These are phyloP conservation scores for Megamerina dolium DNA, from an alignment of 2,888 invertebrate genomes.

Conservation along the genomic window DNA sequence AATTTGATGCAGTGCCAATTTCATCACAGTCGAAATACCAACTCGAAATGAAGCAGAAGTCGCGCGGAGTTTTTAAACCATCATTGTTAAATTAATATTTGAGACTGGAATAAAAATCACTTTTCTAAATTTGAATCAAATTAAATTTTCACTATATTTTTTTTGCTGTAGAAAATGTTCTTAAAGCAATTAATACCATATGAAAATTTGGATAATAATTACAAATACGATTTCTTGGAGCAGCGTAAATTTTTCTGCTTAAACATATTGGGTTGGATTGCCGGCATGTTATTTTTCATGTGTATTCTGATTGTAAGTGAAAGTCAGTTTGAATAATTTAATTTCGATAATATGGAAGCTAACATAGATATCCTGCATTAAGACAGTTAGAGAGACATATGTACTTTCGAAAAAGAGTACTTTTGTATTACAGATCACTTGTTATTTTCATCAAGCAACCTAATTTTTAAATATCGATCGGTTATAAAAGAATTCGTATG, in stretches of 20 bases:
- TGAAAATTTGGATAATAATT: slow-evolving; percentile 22
- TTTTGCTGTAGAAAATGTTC: slow-evolving; percentile 26
- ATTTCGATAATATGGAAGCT: no score
- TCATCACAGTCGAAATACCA: slow-evolving; percentile 21
- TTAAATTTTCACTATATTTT: background rate
- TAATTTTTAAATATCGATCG: no score
- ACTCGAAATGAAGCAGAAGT: slow-evolving; percentile 45
- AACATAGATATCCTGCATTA: no score
- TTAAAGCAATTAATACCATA: slow-evolving; percentile 22
- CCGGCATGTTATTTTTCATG: slow-evolving; percentile 35
- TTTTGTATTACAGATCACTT: no score
- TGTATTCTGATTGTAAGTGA: slow-evolving; percentile 37
- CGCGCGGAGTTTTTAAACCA: slow-evolving; percentile 28
- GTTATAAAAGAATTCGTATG: no score
- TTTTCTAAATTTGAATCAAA: background rate
- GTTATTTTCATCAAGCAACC: no score
- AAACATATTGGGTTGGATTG: slow-evolving; percentile 24
- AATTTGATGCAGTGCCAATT: no score
- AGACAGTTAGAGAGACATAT: no score
- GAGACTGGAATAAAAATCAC: background rate
- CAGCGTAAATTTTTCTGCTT: slow-evolving; percentile 15
- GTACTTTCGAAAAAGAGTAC: no score
- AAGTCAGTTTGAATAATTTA: no score
- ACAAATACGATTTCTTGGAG: slow-evolving; percentile 19
- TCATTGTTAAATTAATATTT: slow-evolving; percentile 22